Evolutionary conservation across 1,140 invertebrate species (phyloP), one percentile per base, ranked within the genome.

Genomic region (Apis cerana): DNA sequence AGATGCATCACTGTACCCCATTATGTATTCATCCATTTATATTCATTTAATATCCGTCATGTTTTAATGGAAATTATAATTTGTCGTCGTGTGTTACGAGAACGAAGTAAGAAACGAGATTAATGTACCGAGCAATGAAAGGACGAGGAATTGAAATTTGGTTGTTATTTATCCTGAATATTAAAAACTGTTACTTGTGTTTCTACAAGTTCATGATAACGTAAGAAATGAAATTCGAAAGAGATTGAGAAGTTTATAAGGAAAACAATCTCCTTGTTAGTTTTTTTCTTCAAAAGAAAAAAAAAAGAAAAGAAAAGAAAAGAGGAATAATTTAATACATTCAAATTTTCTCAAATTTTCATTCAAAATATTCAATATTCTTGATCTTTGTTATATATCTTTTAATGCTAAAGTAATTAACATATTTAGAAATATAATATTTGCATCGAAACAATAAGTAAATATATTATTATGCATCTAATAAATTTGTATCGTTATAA

Each of bases 11-110:
- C 27, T 65, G 52, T 50, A 48, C 43, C 5, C 27, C 52, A 19
- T 48, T 81, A 67, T 75, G 54, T 72, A 58, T 72, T 58, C 54
- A 43, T 58, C 70, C 50, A 21, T 43, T 43, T 27, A 72, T 72
- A 58, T 72, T 72, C 54, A 58, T 58, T 69, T 50, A 21, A 33
- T 17, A n/a, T 58, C 19, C 19, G 8, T 58, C 54, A 58, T 54
- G 15, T 9, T 21, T 48, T 50, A 13, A n/a, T 12, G 15, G 61
- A 68, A 23, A 68, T 68, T 72, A 72, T 13, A 56, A 72, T 72
- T 56, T 27, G 54, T 56, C 54, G 52, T 19, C 23, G n/a, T 56
- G 12, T 17, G 19, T 68, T n/a, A 48, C 43, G 11, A 68, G 12
- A 13, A 5, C 17, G 64, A 43, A 65, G 0, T 19, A 67, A 67